A percentile compares a stretch with the other conserved stretches of the same genome.
These are phyloP conservation scores for Taeniopygia guttata DNA, from an alignment of 2,797 vertebrate species.

Conservation along the genomic window DNA sequence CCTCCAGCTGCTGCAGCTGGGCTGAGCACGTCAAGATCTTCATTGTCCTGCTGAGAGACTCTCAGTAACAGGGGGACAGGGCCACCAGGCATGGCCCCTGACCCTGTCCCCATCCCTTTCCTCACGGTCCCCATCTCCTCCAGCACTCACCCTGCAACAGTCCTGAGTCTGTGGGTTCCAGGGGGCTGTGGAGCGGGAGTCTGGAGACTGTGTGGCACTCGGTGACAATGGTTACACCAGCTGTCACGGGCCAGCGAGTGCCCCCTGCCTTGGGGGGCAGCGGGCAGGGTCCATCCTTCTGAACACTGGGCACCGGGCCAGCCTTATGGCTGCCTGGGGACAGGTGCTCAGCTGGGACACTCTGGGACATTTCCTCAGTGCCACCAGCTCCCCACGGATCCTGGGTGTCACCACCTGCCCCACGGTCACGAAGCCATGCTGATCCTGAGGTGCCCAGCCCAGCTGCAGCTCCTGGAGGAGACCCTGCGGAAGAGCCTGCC, in stretches of 20 bases:
- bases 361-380: background rate
- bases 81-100: background rate
- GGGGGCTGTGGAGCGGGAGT: rapidly evolving
- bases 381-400: background rate
- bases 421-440: background rate
- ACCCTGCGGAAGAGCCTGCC: background rate
- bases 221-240: background rate
- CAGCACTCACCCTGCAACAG: background rate
- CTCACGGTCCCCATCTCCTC: background rate
- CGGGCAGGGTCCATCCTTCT: background rate
- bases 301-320: background rate
- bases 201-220: background rate
- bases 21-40: conserved; percentile 1
- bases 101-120: background rate
- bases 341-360: rapidly evolving
- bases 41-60: background rate
- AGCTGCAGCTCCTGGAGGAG: conserved; percentile 10
- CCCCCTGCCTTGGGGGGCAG: background rate
- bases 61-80: background rate
- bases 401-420: background rate
- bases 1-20: conserved; percentile 43
- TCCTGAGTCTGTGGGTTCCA: rapidly evolving
- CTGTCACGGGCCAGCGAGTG: background rate
- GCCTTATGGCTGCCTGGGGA: background rate
- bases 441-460: background rate